These are phyloP conservation scores for Prosopocoilus inquinatus DNA, from an alignment of 2,888 invertebrate species.

Conservation along the genomic window DNA sequence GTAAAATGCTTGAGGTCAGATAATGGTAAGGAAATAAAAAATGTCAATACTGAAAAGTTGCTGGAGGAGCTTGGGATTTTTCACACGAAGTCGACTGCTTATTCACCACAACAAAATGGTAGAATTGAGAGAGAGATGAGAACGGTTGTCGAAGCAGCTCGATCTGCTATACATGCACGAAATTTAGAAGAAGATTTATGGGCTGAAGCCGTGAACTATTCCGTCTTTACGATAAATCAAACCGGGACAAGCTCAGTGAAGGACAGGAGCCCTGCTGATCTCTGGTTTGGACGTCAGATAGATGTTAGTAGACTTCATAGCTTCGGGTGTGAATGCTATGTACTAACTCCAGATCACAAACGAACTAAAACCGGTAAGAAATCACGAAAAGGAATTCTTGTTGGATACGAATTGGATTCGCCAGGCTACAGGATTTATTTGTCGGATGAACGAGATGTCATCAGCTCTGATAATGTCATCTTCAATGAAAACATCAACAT, in stretches of 20 bases:
- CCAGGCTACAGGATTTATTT: too few species aligned
- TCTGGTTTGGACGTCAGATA: too few species aligned
- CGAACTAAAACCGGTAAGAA: too few species aligned
- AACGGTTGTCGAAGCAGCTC: conserved; percentile 36
- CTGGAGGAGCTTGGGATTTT: conserved; percentile 31
- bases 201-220: conserved; percentile 32
- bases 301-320: too few species aligned
- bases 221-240: conserved; percentile 30
- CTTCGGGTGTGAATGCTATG: too few species aligned
- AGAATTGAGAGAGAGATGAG: conserved; percentile 40
- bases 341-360: too few species aligned
- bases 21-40: conserved; percentile 37
- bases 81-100: conserved; percentile 22
- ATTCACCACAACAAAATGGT: conserved; percentile 39
- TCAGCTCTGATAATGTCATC: too few species aligned
- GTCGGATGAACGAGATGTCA: too few species aligned
- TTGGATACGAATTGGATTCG: too few species aligned
- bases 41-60: conserved; percentile 25
- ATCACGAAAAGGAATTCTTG: too few species aligned
- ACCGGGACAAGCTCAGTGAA: conserved; percentile 29
- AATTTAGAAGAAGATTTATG: conserved; percentile 25
- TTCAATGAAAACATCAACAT: too few species aligned
- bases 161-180: conserved; percentile 28
- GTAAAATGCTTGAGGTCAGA: conserved; percentile 17
- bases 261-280: too few species aligned